Conservation (phyloP, 2,888 invertebrate genomes). For the Argyresthia albistria region DNA sequence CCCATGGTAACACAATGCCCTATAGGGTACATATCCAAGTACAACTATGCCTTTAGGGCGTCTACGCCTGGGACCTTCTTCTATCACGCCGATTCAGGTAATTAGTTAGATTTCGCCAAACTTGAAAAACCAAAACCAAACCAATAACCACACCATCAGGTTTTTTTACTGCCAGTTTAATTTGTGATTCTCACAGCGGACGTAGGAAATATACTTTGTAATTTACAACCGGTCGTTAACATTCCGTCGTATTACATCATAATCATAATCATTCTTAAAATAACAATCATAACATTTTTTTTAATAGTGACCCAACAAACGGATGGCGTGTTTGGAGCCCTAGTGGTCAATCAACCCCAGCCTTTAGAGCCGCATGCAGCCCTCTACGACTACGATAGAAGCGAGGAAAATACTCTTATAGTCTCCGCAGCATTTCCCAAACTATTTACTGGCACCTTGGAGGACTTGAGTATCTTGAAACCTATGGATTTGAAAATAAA, state of each 20-base stretch:
- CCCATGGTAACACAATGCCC: conserved; percentile 86
- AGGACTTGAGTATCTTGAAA: conserved; percentile 35
- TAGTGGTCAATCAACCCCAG: conserved; percentile 68
- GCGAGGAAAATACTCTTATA: conserved; percentile 54
- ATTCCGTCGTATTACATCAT: no score
- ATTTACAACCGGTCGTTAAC: no score
- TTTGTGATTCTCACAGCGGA: no score
- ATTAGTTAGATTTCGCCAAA: conserved; percentile 11
- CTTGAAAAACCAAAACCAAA: no score
- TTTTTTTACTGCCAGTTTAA: no score
- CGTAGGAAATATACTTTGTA: no score
- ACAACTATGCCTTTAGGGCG: conserved; percentile 80
- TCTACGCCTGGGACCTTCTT: conserved; percentile 79
- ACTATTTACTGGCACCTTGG: conserved; percentile 66
- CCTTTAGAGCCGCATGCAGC: conserved; percentile 47
- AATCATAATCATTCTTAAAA: no score
- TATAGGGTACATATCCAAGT: conserved; percentile 76
- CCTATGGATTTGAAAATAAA: conserved; percentile 49
- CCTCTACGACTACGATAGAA: conserved; percentile 56
- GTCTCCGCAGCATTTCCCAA: conserved; percentile 66
- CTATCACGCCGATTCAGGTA: conserved; percentile 80
- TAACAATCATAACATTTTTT: no score
- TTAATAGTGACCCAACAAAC: conserved; percentile 69
- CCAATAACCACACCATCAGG: no score
- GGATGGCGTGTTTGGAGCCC: conserved; percentile 72